Evolutionary conservation across 1,140 invertebrate species (phyloP).

Genomic region (Grapholita molesta): DNA sequence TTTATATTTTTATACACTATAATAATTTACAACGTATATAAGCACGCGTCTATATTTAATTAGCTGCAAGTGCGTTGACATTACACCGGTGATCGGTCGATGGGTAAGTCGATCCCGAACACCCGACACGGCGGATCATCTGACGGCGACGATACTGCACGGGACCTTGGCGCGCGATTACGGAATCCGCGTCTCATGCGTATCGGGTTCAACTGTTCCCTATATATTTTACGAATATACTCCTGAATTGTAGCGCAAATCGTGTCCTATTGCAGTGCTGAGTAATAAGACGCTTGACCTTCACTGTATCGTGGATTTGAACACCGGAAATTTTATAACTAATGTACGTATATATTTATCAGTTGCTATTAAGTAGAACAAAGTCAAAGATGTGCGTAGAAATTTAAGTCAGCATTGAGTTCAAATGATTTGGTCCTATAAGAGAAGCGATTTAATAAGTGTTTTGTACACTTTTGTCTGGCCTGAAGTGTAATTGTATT

Average conservation of each 20-base stretch:
- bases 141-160: slow-evolving; percentile 60
- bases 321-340: too few species aligned
- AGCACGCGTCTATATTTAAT: slow-evolving; percentile 28
- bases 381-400: too few species aligned
- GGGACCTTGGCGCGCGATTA: slow-evolving; percentile 50
- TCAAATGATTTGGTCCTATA: too few species aligned
- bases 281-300: too few species aligned
- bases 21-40: too few species aligned
- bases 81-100: slow-evolving; percentile 49
- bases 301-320: too few species aligned
- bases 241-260: not conserved
- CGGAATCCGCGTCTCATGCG: slow-evolving; percentile 58
- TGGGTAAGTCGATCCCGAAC: slow-evolving; percentile 61
- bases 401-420: too few species aligned
- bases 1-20: too few species aligned
- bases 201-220: slow-evolving; percentile 42
- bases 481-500: not conserved
- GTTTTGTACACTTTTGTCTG: slow-evolving; percentile 19
- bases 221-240: slow-evolving; percentile 10
- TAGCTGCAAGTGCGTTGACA: slow-evolving; percentile 42
- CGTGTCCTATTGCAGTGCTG: too few species aligned
- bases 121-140: slow-evolving; percentile 49
- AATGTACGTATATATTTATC: too few species aligned
- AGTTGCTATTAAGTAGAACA: too few species aligned
- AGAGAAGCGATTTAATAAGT: too few species aligned